phyloP scores from a whole-genome alignment of 2,888 invertebrate genomes.

The Chrysodeixis includens region DNA sequence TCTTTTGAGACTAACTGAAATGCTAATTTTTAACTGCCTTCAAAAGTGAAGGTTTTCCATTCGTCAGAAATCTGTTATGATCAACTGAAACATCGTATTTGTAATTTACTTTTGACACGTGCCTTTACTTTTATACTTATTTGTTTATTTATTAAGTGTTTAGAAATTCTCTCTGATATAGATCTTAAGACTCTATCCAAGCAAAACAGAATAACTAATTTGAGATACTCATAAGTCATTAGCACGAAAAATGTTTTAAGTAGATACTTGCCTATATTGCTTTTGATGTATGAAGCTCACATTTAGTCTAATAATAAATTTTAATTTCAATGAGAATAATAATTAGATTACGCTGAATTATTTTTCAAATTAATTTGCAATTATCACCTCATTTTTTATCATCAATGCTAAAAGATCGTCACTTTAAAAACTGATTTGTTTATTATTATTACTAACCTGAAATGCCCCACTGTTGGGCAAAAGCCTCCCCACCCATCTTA shows the following conservation, averaged over 20 bases:
- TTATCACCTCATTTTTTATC: no score
- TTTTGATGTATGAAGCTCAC: not conserved
- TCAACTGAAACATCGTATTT: no score
- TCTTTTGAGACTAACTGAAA: conserved; percentile 24
- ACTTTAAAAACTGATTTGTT: no score
- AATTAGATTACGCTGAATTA: not conserved
- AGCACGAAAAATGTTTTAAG: not conserved
- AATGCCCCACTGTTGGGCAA: no score
- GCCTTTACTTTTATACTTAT: not conserved
- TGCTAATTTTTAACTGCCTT: conserved; percentile 30
- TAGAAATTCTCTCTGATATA: not conserved
- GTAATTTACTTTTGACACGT: conserved; percentile 20
- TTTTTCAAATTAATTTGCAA: not conserved
- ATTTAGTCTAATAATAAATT: not conserved
- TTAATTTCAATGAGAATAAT: not conserved
- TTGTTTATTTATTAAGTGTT: not conserved
- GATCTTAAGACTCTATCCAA: not conserved
- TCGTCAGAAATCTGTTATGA: no score
- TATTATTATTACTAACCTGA: no score
- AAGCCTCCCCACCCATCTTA: no score
- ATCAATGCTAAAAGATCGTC: no score
- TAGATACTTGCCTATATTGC: not conserved
- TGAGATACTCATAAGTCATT: not conserved
- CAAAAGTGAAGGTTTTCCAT: no score
- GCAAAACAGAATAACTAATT: not conserved